Conservation (phyloP, 2,888 invertebrate genomes). For the Gymnoscelis rufifasciata region DNA sequence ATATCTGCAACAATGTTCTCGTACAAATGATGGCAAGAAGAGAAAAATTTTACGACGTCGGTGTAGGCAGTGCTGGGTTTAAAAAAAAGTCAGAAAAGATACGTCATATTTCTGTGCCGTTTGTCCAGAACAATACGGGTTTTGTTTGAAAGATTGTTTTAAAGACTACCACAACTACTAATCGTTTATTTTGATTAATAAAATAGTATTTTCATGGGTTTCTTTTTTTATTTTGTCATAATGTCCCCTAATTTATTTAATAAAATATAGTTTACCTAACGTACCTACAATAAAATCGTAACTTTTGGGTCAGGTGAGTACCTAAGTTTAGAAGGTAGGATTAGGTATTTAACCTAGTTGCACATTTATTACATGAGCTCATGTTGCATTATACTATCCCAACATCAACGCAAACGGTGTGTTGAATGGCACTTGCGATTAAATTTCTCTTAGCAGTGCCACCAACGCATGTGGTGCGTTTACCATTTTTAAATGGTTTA, state of each 20-base stretch:
- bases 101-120: conserved; percentile 8
- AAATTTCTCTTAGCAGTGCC: conserved; percentile 3
- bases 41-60: conserved; percentile 10
- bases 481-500: conserved; percentile 5
- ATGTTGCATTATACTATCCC: conserved; percentile 3
- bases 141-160: conserved; percentile 7
- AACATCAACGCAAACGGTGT: conserved; percentile 2
- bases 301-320: not conserved
- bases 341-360: conserved; percentile 3
- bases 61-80: conserved; percentile 14
- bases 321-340: conserved; percentile 1
- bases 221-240: not conserved
- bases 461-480: conserved; percentile 3
- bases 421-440: conserved; percentile 4
- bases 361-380: conserved; percentile 2
- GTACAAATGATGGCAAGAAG: conserved; percentile 5
- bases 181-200: not conserved
- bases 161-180: conserved; percentile 5
- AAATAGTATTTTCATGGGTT: not conserved
- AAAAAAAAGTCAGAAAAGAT: conserved; percentile 16
- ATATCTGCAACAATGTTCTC: conserved; percentile 10
- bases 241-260: not conserved
- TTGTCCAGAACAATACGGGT: conserved; percentile 11
- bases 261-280: not conserved
- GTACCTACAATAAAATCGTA: not conserved